phyloP scores from a whole-genome alignment of 2,888 invertebrate species.

The Thelaira solivaga region DNA sequence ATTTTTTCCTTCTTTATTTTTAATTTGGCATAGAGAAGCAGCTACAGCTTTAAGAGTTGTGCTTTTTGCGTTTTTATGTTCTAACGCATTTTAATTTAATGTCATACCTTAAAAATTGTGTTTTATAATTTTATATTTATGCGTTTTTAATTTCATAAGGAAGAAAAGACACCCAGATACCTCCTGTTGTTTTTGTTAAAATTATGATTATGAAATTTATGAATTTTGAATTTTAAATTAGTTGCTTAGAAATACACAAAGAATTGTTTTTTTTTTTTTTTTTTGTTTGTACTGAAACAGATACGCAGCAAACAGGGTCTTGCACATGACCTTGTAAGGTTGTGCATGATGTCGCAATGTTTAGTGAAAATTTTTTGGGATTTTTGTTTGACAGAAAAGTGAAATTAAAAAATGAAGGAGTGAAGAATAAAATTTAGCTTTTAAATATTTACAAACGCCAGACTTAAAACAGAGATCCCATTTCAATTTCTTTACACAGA shows the following conservation, averaged over 20 bases:
- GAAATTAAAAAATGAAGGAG: no score
- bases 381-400: no score
- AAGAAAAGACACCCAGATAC: no score
- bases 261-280: no score
- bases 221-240: slow-evolving; percentile 57
- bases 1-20: not conserved
- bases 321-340: slow-evolving; percentile 45
- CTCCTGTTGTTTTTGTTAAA: not conserved
- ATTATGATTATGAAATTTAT: slow-evolving; percentile 32
- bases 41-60: not conserved
- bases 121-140: slow-evolving; percentile 46
- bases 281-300: not conserved
- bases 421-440: no score
- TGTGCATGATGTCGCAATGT: not conserved
- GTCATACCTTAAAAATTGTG: slow-evolving; percentile 5
- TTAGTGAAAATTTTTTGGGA: no score
- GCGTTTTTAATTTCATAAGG: slow-evolving; percentile 47
- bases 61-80: slow-evolving; percentile 6
- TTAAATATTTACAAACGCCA: no score
- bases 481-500: no score
- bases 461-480: no score
- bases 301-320: no score
- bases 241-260: slow-evolving; percentile 1
- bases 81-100: slow-evolving; percentile 13
- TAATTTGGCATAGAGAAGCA: not conserved